Conservation (phyloP, 2,797 vertebrate species). For the Champsocephalus gunnari region DNA sequence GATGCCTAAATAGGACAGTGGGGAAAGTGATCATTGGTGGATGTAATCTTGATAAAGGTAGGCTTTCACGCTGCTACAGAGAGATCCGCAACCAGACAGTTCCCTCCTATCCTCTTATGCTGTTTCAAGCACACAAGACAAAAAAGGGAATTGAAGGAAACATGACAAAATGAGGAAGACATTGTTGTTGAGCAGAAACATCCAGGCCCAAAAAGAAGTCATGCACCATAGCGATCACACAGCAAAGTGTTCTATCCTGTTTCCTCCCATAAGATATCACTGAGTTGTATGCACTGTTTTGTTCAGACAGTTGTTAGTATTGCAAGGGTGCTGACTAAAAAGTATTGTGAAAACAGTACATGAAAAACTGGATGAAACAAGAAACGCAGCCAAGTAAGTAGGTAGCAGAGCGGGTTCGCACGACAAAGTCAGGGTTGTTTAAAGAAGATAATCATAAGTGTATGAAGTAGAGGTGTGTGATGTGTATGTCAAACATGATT, state of each 20-base stretch:
- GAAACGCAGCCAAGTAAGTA: background rate
- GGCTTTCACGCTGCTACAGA: constrained; percentile 66
- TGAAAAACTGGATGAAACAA: constrained; percentile 16
- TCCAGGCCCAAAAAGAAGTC: constrained; percentile 24
- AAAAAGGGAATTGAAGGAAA: constrained; percentile 58
- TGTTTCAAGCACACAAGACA: constrained; percentile 60
- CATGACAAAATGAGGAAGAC: constrained; percentile 58
- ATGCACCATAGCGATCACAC: constrained; percentile 36
- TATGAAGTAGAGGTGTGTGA: constrained; percentile 27
- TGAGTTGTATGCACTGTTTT: background rate
- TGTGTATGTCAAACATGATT: constrained; percentile 24
- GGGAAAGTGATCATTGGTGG: constrained; percentile 75
- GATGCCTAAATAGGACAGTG: constrained; percentile 77
- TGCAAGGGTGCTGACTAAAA: constrained; percentile 2
- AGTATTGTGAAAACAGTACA: background rate
- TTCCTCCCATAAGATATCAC: constrained; percentile 14
- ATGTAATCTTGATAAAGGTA: constrained; percentile 80
- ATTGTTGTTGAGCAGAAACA: constrained; percentile 41
- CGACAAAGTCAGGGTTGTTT: constrained; percentile 26
- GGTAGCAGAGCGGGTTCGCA: constrained; percentile 1
- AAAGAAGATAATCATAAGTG: constrained; percentile 13
- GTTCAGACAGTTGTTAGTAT: constrained; percentile 3
- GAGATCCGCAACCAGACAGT: constrained; percentile 53
- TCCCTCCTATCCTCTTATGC: constrained; percentile 47
- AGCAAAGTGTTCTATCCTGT: constrained; percentile 31